Base-by-base conservation (phyloP, 2,888 invertebrate species). In the Polymixis flavicincta region DNA sequence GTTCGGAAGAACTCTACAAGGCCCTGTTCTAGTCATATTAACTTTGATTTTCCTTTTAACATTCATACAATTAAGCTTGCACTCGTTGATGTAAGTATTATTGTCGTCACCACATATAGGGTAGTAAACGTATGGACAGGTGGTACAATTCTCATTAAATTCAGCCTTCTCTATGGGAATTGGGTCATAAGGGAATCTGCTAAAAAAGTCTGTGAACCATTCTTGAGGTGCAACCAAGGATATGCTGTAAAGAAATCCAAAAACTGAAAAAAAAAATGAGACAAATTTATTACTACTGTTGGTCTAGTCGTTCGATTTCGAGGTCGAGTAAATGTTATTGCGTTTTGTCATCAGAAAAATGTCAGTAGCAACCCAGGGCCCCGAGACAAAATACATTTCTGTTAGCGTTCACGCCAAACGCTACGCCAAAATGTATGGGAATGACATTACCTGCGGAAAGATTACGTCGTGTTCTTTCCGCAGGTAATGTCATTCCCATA, bases 31-130 rank as follows among this genome's bases (percentile, higher is more conserved):
- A 2, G 3, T 1, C 17, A 76, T 3, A 4, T 50, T 59, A 0
- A 71, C 73, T 65, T 67, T 68, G 0, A 0, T 0, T 1, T 0
- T 0, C 22, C 6, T 59, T 0, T 42, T 11, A 5, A 0, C 0
- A 19, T 92, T 92, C 1, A 13, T 32, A 55, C 93, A 93, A 2
- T 54, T 67, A 69, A 93, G 22, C 7, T 76, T 81, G 25, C 93
- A 93, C 79, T 92, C 92, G 17, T 91, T 93, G 0, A 87, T 65
- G 28, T 93, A 93, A 0, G 93, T 93, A 0, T 55, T 54, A 14
- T 90, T 90, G 19, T 93, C 91, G 2, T 76, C 75, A 0, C 83
- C 93, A 60, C 93, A 93, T 0, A 93, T 73, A 0, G 93, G 93
- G 0, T 74, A 69, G 55, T 92, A 93, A 0, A 93, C 87, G 2